phyloP scores from a whole-genome alignment of 2,113 vertebrate genomes.

The Typhlomys cinereus region DNA sequence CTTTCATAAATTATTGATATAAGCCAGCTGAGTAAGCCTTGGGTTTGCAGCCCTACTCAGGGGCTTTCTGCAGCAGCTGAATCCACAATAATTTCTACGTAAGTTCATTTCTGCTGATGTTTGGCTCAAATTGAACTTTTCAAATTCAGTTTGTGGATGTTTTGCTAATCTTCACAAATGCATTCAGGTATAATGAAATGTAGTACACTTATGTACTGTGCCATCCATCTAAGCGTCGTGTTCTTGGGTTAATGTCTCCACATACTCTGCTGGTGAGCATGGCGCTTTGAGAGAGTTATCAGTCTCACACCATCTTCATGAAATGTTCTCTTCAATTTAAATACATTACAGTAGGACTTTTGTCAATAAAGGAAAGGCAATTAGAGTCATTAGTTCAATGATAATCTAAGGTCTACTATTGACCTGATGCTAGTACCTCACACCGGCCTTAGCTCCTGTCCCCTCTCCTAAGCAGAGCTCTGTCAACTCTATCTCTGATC shows the following conservation, averaged over 20 bases:
- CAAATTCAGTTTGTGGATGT: not conserved
- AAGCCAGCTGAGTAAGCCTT: not conserved
- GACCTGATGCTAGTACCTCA: not conserved
- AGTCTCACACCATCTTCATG: rapidly evolving
- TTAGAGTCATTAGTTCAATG: not conserved
- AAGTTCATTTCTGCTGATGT: not conserved
- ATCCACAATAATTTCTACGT: not conserved
- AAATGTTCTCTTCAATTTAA: not conserved
- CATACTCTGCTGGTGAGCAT: not conserved
- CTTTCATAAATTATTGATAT: not conserved
- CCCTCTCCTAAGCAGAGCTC: not conserved
- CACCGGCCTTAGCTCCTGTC: not conserved
- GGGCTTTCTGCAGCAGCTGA: too few relatives aligned
- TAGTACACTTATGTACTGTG: not conserved
- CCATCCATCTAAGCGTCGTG: not conserved
- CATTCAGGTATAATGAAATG: not conserved
- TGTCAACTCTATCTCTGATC: not conserved
- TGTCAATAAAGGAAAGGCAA: too few relatives aligned
- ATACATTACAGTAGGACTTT: not conserved
- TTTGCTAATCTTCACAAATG: not conserved
- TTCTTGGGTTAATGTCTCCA: not conserved
- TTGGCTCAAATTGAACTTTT: not conserved
- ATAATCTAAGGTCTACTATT: not conserved
- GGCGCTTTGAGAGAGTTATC: not conserved
- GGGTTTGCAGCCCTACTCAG: not conserved